Conservation (phyloP, 2,797 vertebrate genomes). For the Chaetodon trifasciatus region DNA sequence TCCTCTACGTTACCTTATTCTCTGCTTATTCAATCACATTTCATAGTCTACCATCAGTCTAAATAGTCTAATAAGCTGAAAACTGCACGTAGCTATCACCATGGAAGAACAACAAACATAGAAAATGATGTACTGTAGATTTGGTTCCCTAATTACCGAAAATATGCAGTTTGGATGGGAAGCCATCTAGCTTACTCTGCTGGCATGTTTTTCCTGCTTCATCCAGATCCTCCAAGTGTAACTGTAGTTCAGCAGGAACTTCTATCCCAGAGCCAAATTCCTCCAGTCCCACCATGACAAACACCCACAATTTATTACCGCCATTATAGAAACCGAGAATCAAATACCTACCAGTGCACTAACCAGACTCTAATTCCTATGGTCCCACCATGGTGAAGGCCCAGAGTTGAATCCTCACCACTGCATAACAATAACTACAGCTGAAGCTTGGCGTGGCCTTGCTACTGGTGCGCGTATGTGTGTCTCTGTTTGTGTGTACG, state of each 20-base stretch:
- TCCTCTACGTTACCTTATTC: not conserved
- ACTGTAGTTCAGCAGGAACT: constrained; percentile 67
- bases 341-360: constrained; percentile 60
- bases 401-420: constrained; percentile 53
- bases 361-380: constrained; percentile 60
- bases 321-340: constrained; percentile 67
- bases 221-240: constrained; percentile 52
- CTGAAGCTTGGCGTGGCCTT: constrained; percentile 51
- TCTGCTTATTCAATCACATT: constrained; percentile 16
- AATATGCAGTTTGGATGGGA: constrained; percentile 58
- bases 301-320: constrained; percentile 76
- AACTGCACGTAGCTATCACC: constrained; percentile 13
- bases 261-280: constrained; percentile 64
- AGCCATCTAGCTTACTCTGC: constrained; percentile 22
- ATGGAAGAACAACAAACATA: constrained; percentile 52
- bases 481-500: constrained; percentile 49
- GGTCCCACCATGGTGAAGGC: constrained; percentile 46
- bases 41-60: constrained; percentile 9
- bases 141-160: constrained; percentile 53
- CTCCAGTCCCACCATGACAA: constrained; percentile 64
- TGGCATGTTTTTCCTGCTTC: constrained; percentile 67
- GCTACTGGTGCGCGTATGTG: constrained; percentile 35
- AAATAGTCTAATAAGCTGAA: constrained; percentile 8
- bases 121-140: constrained; percentile 42
- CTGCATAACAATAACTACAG: constrained; percentile 73